Percentiles rank a stretch among this genome's conserved stretches.
These are phyloP conservation scores for Harpagus bidentatus DNA, from an alignment of 2,113 vertebrate species.

Conservation along the genomic window DNA sequence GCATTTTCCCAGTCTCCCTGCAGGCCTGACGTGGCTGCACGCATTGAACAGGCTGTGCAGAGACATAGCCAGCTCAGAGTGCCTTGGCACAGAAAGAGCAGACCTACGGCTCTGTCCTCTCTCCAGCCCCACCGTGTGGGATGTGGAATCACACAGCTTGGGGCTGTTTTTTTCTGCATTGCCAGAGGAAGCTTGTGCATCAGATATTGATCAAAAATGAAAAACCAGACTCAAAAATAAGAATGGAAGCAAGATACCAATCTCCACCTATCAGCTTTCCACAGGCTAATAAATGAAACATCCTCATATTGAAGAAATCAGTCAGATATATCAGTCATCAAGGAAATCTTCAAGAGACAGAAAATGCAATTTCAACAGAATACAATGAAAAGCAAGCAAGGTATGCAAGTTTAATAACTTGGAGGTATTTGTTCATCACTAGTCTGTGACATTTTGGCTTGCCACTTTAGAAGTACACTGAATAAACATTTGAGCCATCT, in stretches of 20 bases:
- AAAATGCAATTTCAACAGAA: neutral
- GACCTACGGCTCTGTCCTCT: neutral
- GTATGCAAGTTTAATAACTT: neutral
- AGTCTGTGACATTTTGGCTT: neutral
- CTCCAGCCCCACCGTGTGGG: neutral
- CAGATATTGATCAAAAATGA: neutral
- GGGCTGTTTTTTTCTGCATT: neutral
- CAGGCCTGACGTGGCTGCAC: neutral
- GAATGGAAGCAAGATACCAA: neutral
- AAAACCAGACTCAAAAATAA: neutral
- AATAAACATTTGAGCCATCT: neutral
- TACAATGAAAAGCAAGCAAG: neutral
- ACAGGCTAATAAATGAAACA: neutral
- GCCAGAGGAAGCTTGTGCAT: neutral
- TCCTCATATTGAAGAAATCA: neutral
- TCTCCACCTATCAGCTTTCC: neutral
- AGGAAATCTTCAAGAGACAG: conserved; percentile 3
- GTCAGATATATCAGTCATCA: conserved; percentile 8
- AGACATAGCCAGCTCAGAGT: neutral
- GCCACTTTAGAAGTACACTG: neutral
- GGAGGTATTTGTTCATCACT: neutral
- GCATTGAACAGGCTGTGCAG: neutral
- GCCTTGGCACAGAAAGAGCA: neutral
- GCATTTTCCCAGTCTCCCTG: neutral
- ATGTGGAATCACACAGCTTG: neutral